Base-by-base conservation (phyloP, 2,888 invertebrate genomes). In the Mythimna ferrago region DNA sequence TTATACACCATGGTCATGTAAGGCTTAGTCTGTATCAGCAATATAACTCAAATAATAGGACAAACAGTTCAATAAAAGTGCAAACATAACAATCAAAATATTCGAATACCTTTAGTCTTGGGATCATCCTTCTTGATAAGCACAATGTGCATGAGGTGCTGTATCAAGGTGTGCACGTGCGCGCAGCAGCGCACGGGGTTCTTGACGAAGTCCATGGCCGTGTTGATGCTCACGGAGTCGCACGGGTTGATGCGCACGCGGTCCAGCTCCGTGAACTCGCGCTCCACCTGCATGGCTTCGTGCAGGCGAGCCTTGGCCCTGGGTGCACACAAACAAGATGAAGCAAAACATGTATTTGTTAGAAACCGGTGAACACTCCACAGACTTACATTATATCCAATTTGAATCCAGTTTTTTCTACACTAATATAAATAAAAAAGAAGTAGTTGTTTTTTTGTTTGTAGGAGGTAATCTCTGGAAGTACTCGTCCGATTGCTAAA, bases 301-400 rank as follows among this genome's bases (percentile, higher is more conserved):
- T 99, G 99, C 14, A 99, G 97, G 11, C 98, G 98, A n/a, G 98
- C 98, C 94, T 99, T 99, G 6, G 99, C 99, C 97, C 99, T 99
- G 89, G 1, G 1, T 2, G 11, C 1, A 32, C 1, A 44, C 3
- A 19, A 26, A 2, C 19, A 19, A 51, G 19, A 51, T 48, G 11
- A 48, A 48, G 48, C 48, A 14, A 16, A 6, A 48, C 14, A 16
- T 48, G 14, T 14, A 14, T 48, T 48, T 48, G 14, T 41, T 41
- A 41, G 6, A 41, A 41, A 41, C 1, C 11, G 41, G 41, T 26
- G 1, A 26, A 26, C 26, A 26, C 26, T 26, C 26, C 26, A 26
- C 1, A 26, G 1, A 1, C 26, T 26, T 1, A 26, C 26, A 26
- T 26, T 26, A 26, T 26, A 1, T 26, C 26, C 26, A 26, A 26